Base-by-base conservation (phyloP, 2,888 invertebrate genomes). In the Perdita meconis region DNA sequence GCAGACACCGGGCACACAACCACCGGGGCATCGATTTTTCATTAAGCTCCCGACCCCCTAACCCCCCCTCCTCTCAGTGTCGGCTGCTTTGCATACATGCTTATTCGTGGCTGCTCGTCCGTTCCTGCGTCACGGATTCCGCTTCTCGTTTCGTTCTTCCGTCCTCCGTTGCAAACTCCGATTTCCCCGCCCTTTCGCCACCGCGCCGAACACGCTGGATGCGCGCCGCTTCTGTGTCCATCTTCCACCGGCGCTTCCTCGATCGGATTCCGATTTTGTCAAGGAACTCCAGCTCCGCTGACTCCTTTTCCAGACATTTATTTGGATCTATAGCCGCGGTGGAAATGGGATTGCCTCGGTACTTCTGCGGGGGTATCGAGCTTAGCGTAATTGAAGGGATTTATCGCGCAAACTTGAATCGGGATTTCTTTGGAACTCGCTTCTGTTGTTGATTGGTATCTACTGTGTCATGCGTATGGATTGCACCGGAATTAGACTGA, bases 21-120 rank as follows among this genome's bases (percentile, higher is more conserved):
- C 77, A 64, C 38, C n/a, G 65, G 65, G 53, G 77, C 87, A 88
- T 88, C 87, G 88, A 88, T 88, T 88, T 88, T 88, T 88, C 88
- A 87, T 88, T 88, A 88, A 86, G 83, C 83, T 78, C 67, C n/a
- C 67, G 16, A 5, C 26, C 51, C 51, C 26, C 51, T 4, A 47
- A 24, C 67, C 53, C 67, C 69, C 53, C 55, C 65, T 63, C n/a
- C n/a, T n/a, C n/a, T n/a, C n/a, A n/a, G n/a, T n/a, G n/a, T n/a
- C 60, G 59, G 60, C 72, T 76, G 69, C 76, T 81, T 82, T 86
- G 77, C 82, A 82, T 81, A 77, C 76, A 65, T 56, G 78, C 74
- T 76, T 78, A 80, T 78, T 73, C 83, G 72, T 57, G 67, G 56
- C 61, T 47, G 64, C 67, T 72, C 57, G 59, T 63, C 56, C 63